Conservation (phyloP, 92 coral and sea anemone genomes). For the Parazoanthus darwini region DNA sequence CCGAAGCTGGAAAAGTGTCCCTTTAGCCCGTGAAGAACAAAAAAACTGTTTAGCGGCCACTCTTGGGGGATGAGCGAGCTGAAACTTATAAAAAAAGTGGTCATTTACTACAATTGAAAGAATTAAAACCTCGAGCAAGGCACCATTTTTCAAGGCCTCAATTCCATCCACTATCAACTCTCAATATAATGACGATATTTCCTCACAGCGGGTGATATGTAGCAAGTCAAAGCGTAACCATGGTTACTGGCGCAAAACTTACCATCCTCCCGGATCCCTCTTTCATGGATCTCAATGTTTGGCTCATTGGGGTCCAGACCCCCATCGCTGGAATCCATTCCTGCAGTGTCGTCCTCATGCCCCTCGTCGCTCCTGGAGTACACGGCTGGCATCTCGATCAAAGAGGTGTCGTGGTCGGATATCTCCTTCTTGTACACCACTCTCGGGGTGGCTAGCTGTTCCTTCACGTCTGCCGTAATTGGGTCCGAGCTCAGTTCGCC, state of each 20-base stretch:
- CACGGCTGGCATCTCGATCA: constrained; percentile 86
- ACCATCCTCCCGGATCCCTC: constrained; percentile 87
- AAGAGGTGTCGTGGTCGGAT: constrained; percentile 55
- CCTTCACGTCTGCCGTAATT: constrained; percentile 1
- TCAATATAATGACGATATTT: too few species aligned
- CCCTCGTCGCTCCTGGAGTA: constrained; percentile 63
- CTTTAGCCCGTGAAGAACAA: too few species aligned
- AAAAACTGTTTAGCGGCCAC: too few species aligned
- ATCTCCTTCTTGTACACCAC: constrained; percentile 74
- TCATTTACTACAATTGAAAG: too few species aligned
- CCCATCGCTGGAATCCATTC: constrained; percentile 87
- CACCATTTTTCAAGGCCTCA: too few species aligned
- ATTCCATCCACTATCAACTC: too few species aligned
- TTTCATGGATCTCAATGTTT: constrained; percentile 75
- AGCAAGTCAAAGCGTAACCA: background rate
- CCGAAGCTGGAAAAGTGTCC: too few species aligned
- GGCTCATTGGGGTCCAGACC: constrained; percentile 70
- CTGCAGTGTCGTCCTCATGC: background rate
- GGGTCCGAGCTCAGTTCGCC: constrained; percentile 19
- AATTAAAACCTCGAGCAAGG: too few species aligned
- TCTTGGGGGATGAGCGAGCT: too few species aligned
- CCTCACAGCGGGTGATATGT: background rate
- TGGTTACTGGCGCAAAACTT: background rate
- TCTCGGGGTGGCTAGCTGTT: constrained; percentile 59
- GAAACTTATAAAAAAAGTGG: too few species aligned